Percentiles rank a stretch among this genome's conserved stretches.
Evolutionary conservation across 2,113 vertebrate species (phyloP).

Genomic region (Osmerus eperlanus): DNA sequence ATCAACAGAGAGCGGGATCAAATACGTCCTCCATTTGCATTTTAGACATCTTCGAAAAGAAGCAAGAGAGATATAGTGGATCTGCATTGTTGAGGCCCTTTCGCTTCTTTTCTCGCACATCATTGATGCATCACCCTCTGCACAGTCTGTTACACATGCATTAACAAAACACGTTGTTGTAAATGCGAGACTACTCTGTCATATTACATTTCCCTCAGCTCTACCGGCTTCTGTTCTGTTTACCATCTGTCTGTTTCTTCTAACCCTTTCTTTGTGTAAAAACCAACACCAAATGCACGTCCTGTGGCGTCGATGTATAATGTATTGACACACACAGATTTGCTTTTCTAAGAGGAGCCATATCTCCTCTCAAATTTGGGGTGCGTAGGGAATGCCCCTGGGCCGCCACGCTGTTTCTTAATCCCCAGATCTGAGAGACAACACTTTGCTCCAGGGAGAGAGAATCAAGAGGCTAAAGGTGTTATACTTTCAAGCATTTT

Average conservation of each 20-base stretch:
- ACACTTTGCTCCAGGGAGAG: conserved; percentile 29
- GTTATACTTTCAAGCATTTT: not conserved
- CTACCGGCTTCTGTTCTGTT: no score
- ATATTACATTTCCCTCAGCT: no score
- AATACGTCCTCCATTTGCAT: conserved; percentile 53
- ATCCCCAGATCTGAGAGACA: conserved; percentile 51
- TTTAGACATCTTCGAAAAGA: conserved; percentile 40
- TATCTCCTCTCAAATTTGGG: conserved; percentile 55
- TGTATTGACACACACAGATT: conserved; percentile 51
- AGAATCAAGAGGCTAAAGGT: conserved; percentile 19
- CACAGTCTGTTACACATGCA: conserved; percentile 11
- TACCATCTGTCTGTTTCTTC: no score
- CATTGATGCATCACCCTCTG: conserved; percentile 25
- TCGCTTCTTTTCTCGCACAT: conserved; percentile 12
- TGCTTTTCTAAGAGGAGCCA: conserved; percentile 62
- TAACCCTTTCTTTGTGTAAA: no score
- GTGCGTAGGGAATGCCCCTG: conserved; percentile 40
- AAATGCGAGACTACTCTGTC: no score
- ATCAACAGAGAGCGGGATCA: conserved; percentile 50
- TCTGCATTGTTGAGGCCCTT: conserved; percentile 17
- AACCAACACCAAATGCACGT: not conserved
- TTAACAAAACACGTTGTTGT: conserved; percentile 5
- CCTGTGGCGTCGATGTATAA: conserved; percentile 42
- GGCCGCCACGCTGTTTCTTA: conserved; percentile 38
- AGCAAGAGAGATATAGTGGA: conserved; percentile 26